A percentile compares a stretch with the other conserved stretches of the same genome.
Evolutionary conservation across 2,888 invertebrate genomes (phyloP).

Genomic region (Epirrhoe tristata): DNA sequence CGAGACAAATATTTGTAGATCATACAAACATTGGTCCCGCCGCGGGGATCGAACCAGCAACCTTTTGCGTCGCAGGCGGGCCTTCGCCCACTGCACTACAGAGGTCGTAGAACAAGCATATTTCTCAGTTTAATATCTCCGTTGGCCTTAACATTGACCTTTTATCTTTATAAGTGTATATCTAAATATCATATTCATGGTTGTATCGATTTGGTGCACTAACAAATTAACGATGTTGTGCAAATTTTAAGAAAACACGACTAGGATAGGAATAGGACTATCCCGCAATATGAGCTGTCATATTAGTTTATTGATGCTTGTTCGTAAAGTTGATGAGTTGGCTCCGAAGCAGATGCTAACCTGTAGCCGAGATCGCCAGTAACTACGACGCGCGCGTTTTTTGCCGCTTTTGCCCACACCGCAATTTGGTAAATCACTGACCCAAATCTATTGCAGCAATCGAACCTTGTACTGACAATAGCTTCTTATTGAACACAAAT

Average conservation of each 20-base stretch:
- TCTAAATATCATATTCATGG: background rate
- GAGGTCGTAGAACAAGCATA: constrained; percentile 2
- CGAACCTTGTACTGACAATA: constrained; percentile 39
- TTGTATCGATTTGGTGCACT: background rate
- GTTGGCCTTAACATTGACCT: constrained; percentile 19
- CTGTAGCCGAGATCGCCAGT: background rate
- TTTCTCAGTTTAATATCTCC: constrained; percentile 15
- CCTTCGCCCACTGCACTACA: no score
- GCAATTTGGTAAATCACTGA: constrained; percentile 43
- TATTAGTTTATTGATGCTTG: no score
- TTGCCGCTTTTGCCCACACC: constrained; percentile 38
- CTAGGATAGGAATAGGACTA: no score
- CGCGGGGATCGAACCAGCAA: no score
- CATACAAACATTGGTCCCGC: no score
- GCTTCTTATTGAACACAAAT: constrained; percentile 19
- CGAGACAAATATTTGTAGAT: no score
- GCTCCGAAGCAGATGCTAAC: background rate
- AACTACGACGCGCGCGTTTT: background rate
- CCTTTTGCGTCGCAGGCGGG: no score
- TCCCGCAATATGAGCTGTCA: no score
- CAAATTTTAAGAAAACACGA: background rate
- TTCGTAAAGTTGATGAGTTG: background rate
- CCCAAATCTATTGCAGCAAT: constrained; percentile 39
- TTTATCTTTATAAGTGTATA: constrained; percentile 2
- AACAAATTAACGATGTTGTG: background rate